Evolutionary conservation across 2,797 vertebrate genomes (phyloP).

Genomic region (Danio kyathit): DNA sequence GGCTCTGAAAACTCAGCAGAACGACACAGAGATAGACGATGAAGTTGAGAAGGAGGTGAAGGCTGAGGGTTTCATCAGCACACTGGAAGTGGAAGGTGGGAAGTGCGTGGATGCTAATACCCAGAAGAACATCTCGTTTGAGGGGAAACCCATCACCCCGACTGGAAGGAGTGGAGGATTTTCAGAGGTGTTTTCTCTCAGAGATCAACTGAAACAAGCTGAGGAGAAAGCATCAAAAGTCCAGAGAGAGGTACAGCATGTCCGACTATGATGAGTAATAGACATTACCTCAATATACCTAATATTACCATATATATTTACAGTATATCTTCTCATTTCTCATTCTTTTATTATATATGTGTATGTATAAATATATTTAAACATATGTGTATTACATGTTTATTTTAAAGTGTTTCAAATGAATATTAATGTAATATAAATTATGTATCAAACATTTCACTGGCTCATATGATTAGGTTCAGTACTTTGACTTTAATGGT

Average conservation of each 20-base stretch:
- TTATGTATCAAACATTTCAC: no score
- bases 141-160: constrained; percentile 47
- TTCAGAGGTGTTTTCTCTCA: constrained; percentile 68
- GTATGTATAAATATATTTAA: not conserved
- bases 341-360: not conserved
- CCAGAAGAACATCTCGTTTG: constrained; percentile 63
- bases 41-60: constrained; percentile 56
- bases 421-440: not conserved
- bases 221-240: constrained; percentile 73
- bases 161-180: constrained; percentile 49
- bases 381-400: not conserved
- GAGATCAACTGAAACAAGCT: constrained; percentile 72
- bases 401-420: not conserved
- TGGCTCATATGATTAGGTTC: no score
- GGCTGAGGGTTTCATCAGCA: constrained; percentile 67
- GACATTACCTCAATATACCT: no score
- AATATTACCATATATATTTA: no score
- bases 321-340: no score
- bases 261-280: no score
- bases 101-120: constrained; percentile 49
- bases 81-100: constrained; percentile 55
- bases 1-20: constrained; percentile 65
- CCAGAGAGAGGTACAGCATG: constrained; percentile 71
- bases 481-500: no score
- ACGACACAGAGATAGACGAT: constrained; percentile 1